Conservation (phyloP, 1,140 invertebrate species). For the Micrasema minimum region DNA sequence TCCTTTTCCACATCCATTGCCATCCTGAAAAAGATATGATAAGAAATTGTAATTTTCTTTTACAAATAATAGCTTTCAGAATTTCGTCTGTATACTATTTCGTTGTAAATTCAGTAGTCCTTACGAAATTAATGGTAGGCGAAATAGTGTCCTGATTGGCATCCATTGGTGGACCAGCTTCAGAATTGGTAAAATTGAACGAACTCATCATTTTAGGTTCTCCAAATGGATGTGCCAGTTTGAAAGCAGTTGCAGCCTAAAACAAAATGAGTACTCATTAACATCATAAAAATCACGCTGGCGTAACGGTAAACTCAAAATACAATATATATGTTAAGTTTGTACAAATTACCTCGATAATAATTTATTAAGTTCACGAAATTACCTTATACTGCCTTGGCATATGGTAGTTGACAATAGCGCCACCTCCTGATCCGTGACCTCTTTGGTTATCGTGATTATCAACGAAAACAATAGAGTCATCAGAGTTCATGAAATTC, state of each 20-base stretch:
- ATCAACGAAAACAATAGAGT: conserved; percentile 68
- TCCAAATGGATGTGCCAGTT: conserved; percentile 82
- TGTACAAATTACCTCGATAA: too few relatives aligned
- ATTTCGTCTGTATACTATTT: too few relatives aligned
- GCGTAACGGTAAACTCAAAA: too few relatives aligned
- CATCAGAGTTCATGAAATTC: conserved; percentile 65
- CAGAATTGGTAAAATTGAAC: conserved; percentile 61
- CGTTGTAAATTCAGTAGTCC: too few relatives aligned
- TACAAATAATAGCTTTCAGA: too few relatives aligned
- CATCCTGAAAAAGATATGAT: conserved; percentile 56
- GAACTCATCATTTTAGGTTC: conserved; percentile 76
- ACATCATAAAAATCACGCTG: too few relatives aligned
- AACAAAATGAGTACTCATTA: neutral
- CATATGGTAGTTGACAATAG: conserved; percentile 68
- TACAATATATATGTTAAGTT: too few relatives aligned
- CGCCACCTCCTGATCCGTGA: conserved; percentile 60
- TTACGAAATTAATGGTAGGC: conserved; percentile 65
- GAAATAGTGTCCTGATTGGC: conserved; percentile 67
- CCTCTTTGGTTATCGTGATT: conserved; percentile 64
- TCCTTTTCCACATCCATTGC: conserved; percentile 71
- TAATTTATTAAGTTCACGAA: too few relatives aligned
- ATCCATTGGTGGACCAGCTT: conserved; percentile 61
- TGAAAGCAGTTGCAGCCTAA: conserved; percentile 75
- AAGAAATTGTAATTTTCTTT: neutral
- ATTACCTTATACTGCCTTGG: conserved; percentile 68